Conservation (phyloP, 2,797 vertebrate genomes). For the Florisuga fusca region DNA sequence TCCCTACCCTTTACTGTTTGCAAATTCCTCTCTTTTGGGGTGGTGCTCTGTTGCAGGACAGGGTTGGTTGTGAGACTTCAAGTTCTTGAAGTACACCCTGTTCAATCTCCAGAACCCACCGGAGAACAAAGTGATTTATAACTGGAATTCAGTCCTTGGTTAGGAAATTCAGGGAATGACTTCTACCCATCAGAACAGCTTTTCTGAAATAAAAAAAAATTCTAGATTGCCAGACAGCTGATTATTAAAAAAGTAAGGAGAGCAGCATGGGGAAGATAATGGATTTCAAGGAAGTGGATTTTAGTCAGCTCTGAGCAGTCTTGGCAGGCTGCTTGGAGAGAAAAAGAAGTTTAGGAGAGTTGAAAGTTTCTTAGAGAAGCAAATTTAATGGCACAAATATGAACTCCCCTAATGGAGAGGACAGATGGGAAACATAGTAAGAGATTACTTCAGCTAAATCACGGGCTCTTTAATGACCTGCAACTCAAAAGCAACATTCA, state of each 20-base stretch:
- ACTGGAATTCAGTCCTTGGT: background rate
- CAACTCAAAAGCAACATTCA: conserved; percentile 48
- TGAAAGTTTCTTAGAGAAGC: conserved; percentile 34
- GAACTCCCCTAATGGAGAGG: conserved; percentile 43
- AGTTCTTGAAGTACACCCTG: background rate
- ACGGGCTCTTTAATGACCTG: background rate
- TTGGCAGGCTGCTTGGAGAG: background rate
- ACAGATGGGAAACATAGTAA: conserved; percentile 40
- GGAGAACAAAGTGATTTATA: background rate
- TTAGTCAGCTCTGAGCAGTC: background rate
- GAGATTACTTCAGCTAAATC: conserved; percentile 42
- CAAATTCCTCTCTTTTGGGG: background rate
- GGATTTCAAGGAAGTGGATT: background rate
- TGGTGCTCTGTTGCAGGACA: background rate
- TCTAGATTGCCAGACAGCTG: background rate
- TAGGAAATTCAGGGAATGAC: background rate
- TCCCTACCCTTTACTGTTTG: background rate
- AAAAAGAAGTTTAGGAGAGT: conserved; percentile 17
- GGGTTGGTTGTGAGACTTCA: background rate
- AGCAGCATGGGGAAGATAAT: background rate
- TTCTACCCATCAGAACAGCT: background rate
- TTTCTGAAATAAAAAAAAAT: background rate
- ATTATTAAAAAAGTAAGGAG: background rate
- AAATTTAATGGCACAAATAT: background rate
- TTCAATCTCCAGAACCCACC: background rate